phyloP scores from a whole-genome alignment of 2,797 vertebrate species.

The Gymnothorax javanicus region DNA sequence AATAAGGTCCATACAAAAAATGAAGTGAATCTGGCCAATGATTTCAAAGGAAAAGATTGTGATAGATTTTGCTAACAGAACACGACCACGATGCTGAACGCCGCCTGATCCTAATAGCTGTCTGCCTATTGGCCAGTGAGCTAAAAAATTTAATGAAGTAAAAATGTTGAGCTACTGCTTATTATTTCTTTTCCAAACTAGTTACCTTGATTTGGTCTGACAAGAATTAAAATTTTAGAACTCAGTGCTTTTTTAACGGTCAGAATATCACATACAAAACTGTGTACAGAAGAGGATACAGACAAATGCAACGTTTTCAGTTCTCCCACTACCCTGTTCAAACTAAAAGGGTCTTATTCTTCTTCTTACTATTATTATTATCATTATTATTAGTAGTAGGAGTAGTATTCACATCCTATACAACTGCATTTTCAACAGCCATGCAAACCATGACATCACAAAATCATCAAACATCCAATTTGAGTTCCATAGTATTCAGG shows the following conservation, averaged over 20 bases:
- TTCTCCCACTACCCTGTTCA: no score
- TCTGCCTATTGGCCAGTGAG: no score
- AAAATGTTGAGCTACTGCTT: no score
- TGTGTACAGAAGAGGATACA: neutral
- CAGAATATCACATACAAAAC: neutral
- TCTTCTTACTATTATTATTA: neutral
- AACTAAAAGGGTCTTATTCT: neutral
- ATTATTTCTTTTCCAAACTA: no score
- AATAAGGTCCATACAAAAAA: no score
- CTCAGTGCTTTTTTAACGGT: neutral
- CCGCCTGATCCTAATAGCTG: no score
- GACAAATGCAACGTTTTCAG: neutral
- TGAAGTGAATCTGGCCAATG: no score
- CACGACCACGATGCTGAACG: no score
- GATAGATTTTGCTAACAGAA: no score
- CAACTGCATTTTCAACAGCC: neutral
- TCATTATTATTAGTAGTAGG: neutral
- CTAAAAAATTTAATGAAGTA: no score
- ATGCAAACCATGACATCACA: neutral
- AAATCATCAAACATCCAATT: neutral
- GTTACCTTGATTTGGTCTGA: neutral
- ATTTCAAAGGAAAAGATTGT: no score
- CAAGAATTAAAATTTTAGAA: neutral
- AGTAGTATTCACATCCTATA: neutral
- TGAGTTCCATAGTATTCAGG: constrained; percentile 14